Evolutionary conservation across 2,113 vertebrate species (phyloP).

Genomic region (Anhinga rufa): DNA sequence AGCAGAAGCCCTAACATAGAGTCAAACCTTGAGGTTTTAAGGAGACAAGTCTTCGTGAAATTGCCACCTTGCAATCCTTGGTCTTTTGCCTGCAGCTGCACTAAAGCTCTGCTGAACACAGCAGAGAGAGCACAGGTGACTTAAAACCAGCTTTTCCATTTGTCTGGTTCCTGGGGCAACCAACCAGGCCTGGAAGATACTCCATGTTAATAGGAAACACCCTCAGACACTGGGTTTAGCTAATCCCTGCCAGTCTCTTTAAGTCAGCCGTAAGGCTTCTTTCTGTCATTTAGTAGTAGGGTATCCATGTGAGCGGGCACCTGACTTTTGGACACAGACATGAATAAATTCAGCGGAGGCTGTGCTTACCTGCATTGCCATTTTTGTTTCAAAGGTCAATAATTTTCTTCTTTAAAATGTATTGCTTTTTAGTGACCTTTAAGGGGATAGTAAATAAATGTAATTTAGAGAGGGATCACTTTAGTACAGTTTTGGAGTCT

Average conservation of each 20-base stretch:
- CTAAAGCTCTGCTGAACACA: not conserved
- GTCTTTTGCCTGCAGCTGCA: not conserved
- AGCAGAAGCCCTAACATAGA: not conserved
- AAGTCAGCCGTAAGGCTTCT: not conserved
- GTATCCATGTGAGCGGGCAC: not conserved
- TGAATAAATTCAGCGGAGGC: not conserved
- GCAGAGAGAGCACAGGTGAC: not conserved
- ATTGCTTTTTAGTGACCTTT: not conserved
- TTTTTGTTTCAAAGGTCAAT: not conserved
- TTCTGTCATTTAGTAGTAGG: not conserved
- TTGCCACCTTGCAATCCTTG: not conserved
- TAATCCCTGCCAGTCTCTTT: not conserved
- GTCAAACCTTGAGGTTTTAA: not conserved
- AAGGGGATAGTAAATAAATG: not conserved
- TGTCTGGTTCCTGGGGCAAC: not conserved
- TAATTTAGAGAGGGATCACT: not conserved
- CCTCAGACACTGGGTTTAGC: not conserved
- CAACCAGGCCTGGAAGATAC: not conserved
- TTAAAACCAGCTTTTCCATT: not conserved
- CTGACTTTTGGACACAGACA: not conserved
- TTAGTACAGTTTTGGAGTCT: not conserved
- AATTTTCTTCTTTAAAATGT: not conserved
- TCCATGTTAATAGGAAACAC: not conserved
- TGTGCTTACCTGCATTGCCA: not conserved
- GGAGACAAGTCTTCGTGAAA: not conserved